Base-by-base conservation (phyloP, 2,113 vertebrate genomes). In the Triplophysa tibetana region DNA sequence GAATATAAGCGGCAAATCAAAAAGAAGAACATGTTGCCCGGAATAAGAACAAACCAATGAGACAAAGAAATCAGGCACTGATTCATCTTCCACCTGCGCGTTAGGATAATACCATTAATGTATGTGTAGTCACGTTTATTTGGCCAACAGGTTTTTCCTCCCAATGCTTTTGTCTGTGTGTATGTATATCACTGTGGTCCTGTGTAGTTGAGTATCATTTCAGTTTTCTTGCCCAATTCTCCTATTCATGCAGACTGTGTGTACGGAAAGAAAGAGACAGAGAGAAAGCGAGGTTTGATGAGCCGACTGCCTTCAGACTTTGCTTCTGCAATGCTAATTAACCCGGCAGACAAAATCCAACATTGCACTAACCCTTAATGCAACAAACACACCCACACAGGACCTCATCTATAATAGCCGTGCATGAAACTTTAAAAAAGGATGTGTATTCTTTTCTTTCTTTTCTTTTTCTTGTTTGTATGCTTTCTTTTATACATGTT, bases 291-390 rank as follows among this genome's bases (percentile, higher is more conserved):
- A 29, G 75, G 62, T 79, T 79, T 85, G 84, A 85, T 85, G 70
- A 79, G 82, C 63, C 54, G 50, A 73, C 76, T 81, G 82, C 68
- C 79, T 83, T 72, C 62, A 86, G 84, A 83, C 84, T 79, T 79
- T 48, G 83, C 73, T 80, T 81, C 84, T 83, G 78, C 84, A 83
- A 83, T 86, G 84, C 82, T 81, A 86, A 86, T 86, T 83, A 86
- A 83, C 84, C 82, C 84, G 76, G 72, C 75, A 83, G 75, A 79
- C 70, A 78, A 81, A 79, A 82, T 63, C 69, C 72, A 61, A 79
- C 80, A 77, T 73, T 33, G 56, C 45, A 64, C 67, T 77, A 80
- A 73, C 73, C 69, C 74, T 81, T 76, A 75, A 54, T 77, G 50
- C 56, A 65, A 81, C 58, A 75, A 33, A 79, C 62, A 52, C 33